Evolutionary conservation across 2,797 vertebrate species (phyloP), one percentile per base, ranked within the genome.

Genomic region (Numenius phaeopus): DNA sequence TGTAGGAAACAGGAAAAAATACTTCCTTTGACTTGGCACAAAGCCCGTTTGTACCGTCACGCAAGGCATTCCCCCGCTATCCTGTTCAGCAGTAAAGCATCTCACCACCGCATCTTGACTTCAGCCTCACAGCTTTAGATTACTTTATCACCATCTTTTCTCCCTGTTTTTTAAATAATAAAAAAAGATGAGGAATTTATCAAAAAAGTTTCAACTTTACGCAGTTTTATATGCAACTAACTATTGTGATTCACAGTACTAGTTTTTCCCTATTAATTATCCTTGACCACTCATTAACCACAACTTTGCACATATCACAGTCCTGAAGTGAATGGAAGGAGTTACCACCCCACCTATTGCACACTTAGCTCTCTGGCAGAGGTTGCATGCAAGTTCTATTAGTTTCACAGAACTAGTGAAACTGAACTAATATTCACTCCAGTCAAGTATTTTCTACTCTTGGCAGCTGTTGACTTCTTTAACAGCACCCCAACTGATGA

Each of bases 321-420:
- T 40, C 49, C 30, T 2, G 0, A 86, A 77, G 18, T 5, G 32
- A 55, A 65, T 0, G 1, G n/a, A 66, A 39, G 14, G 40, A 65
- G 37, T 17, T 57, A 70, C n/a, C 42, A 58, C 14, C 18, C 32
- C 57, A 52, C 5, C 4, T 16, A 11, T 3, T 15, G 34, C 34
- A 73, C 42, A 24, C 8, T 17, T 42, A 16, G 21, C 7, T 65
- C 54, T 71, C 81, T 18, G 10, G 37, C 24, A 34, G 49, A 77
- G 46, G 27, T 49, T 55, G 54, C 20, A 55, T 1, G 0, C 0
- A 0, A 80, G 44, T 47, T 62, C 22, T 5, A 47, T 29, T 10
- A 65, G 32, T 72, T 67, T 72, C 67, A 66, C 34, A 14, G 54
- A 42, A 59, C 47, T 15, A 58, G 10, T 54, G 34, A 82, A 78